A percentile compares a stretch with the other conserved stretches of the same genome.
Conservation (phyloP, 2,888 invertebrate species). For the Philonicus albiceps region DNA sequence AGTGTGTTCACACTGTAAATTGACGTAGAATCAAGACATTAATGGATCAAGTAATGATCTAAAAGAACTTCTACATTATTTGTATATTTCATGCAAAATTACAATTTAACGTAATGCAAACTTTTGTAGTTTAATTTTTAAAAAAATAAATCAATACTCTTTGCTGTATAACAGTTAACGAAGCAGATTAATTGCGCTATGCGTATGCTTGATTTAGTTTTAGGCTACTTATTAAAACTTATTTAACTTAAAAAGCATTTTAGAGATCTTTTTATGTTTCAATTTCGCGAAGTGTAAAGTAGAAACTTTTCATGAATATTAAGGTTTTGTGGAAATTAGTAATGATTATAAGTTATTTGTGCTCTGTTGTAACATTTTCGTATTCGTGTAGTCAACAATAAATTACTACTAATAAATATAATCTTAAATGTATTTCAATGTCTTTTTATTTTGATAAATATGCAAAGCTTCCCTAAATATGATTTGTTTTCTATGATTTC, state of each 20-base stretch:
- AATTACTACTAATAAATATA: conserved; percentile 24
- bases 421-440: background rate
- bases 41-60: too few species aligned
- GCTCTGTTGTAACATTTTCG: background rate
- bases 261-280: background rate
- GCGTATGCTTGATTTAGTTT: too few species aligned
- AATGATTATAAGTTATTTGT: background rate
- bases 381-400: conserved; percentile 21
- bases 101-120: too few species aligned
- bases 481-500: conserved; percentile 21
- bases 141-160: too few species aligned
- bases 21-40: too few species aligned
- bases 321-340: background rate
- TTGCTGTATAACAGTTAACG: too few species aligned
- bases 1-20: too few species aligned
- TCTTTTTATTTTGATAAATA: conserved; percentile 10
- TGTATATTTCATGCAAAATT: too few species aligned
- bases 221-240: background rate
- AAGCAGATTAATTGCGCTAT: too few species aligned
- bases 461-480: conserved; percentile 37
- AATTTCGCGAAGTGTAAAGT: background rate
- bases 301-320: conserved; percentile 10
- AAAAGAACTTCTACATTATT: too few species aligned
- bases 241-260: background rate
- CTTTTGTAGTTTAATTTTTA: too few species aligned